phyloP scores from a whole-genome alignment of 2,888 invertebrate species.

The Marasmarcha lunaedactyla region DNA sequence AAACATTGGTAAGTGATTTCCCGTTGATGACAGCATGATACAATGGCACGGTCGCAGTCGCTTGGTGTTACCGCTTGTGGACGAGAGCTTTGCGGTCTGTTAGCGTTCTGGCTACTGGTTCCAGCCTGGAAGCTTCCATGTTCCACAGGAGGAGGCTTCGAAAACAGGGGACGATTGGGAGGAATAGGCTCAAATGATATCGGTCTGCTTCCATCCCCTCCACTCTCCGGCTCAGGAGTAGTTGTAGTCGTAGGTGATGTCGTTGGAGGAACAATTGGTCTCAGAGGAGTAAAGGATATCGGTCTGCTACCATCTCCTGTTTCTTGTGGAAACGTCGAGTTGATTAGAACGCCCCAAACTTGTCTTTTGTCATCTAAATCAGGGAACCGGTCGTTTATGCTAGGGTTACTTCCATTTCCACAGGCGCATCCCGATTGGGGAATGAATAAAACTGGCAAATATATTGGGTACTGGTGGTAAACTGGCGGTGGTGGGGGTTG shows the following conservation, averaged over 20 bases:
- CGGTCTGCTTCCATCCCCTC: constrained; percentile 28
- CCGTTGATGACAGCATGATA: not conserved
- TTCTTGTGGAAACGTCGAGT: constrained; percentile 19
- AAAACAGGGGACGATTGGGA: constrained; percentile 20
- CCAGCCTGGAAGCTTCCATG: constrained; percentile 33
- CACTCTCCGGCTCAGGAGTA: too few species aligned
- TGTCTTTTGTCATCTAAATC: constrained; percentile 38
- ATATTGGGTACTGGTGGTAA: constrained; percentile 22
- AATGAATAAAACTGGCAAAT: constrained; percentile 29
- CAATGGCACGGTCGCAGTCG: not conserved
- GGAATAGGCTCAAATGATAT: constrained; percentile 36
- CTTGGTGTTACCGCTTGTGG: constrained; percentile 7
- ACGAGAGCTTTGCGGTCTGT: constrained; percentile 5
- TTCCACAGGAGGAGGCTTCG: constrained; percentile 35
- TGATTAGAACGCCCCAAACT: constrained; percentile 40
- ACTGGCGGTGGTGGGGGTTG: constrained; percentile 19
- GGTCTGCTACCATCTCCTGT: constrained; percentile 27
- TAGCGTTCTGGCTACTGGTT: constrained; percentile 7
- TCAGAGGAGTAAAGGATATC: constrained; percentile 36
- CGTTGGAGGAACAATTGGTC: constrained; percentile 21
- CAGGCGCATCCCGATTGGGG: constrained; percentile 32
- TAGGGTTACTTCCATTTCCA: constrained; percentile 18
- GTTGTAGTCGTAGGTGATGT: too few species aligned
- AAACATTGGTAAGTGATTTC: not conserved
- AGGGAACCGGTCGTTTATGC: constrained; percentile 27